Evolutionary conservation across 2,888 invertebrate genomes (phyloP).

Genomic region (Eugnorisma glareosa): DNA sequence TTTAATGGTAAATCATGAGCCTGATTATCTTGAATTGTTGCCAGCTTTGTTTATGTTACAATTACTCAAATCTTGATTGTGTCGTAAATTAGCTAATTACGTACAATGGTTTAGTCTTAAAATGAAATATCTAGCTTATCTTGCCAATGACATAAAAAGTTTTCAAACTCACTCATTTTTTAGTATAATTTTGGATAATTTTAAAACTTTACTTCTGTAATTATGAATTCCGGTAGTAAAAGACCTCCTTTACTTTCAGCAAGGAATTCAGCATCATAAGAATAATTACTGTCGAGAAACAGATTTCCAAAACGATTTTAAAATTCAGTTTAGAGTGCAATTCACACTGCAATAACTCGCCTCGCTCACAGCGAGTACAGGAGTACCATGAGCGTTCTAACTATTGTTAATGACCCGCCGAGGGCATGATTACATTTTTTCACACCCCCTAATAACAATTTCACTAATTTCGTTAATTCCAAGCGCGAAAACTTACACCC

Average conservation of each 20-base stretch:
- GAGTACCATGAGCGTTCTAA: conserved; percentile 75
- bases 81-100: conserved; percentile 34
- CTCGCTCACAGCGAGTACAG: conserved; percentile 63
- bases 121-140: conserved; percentile 13
- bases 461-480: conserved; percentile 85
- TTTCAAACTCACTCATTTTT: neutral
- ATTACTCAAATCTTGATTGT: conserved; percentile 56
- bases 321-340: conserved; percentile 66
- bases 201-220: neutral
- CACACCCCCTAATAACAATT: conserved; percentile 85
- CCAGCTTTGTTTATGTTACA: conserved; percentile 70
- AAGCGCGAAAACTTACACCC: conserved; percentile 68
- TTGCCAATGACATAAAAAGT: neutral
- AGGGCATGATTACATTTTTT: conserved; percentile 89
- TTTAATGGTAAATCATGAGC: conserved; percentile 74
- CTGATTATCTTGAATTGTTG: conserved; percentile 77
- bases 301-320: conserved; percentile 51
- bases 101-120: conserved; percentile 20
- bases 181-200: neutral
- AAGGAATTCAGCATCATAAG: neutral
- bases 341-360: conserved; percentile 69
- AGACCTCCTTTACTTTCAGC: neutral
- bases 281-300: conserved; percentile 33
- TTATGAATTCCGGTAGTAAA: neutral
- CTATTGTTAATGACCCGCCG: conserved; percentile 88